Percentiles rank a stretch among this genome's conserved stretches.
Evolutionary conservation across 2,113 vertebrate species (phyloP).

Genomic region (Hippolais icterina): DNA sequence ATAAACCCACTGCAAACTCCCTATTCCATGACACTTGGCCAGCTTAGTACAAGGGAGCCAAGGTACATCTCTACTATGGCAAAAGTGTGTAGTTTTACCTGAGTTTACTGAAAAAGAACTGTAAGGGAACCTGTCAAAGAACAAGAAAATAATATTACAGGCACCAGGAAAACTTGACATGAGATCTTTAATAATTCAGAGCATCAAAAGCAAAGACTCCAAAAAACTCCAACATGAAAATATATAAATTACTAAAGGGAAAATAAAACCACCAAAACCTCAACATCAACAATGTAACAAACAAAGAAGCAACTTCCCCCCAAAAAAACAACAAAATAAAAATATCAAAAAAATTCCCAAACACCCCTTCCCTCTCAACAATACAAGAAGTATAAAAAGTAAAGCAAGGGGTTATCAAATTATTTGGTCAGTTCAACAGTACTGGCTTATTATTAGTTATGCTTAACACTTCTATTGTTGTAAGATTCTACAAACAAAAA

Average conservation of each 20-base stretch:
- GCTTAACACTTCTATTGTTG: neutral
- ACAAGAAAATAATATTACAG: neutral
- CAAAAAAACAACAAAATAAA: neutral
- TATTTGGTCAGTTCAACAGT: neutral
- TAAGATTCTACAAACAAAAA: neutral
- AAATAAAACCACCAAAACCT: neutral
- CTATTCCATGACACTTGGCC: neutral
- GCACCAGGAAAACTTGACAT: neutral
- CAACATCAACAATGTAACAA: neutral
- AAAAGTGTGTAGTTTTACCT: neutral
- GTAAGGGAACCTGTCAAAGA: neutral
- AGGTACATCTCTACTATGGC: neutral
- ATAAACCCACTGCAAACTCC: neutral
- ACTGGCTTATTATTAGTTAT: neutral
- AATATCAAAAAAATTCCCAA: neutral
- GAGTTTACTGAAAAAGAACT: neutral
- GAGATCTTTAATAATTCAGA: neutral
- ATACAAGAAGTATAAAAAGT: neutral
- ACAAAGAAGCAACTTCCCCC: neutral
- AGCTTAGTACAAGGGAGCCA: neutral
- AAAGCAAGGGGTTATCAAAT: neutral
- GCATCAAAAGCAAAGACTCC: neutral
- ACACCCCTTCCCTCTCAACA: accelerated
- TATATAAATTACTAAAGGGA: neutral
- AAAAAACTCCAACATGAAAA: neutral